Percentiles rank a stretch among this genome's conserved stretches.
Evolutionary conservation across 2,797 vertebrate species (phyloP).

Genomic region (Siniperca undulata): DNA sequence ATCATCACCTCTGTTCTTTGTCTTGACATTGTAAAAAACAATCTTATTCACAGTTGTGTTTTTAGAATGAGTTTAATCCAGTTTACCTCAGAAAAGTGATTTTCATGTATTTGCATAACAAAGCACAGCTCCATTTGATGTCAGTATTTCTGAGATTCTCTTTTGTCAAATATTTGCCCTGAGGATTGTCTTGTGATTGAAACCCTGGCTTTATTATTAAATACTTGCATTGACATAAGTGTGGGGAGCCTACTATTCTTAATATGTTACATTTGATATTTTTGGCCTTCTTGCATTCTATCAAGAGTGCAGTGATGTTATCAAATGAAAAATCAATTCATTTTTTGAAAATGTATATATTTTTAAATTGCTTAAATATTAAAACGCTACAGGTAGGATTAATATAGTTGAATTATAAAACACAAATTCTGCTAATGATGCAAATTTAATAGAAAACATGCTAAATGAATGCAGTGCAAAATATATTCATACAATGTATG

Average conservation of each 20-base stretch:
- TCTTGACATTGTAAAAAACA: constrained; percentile 10
- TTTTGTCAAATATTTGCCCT: background rate
- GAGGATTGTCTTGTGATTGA: background rate
- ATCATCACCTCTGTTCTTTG: constrained; percentile 11
- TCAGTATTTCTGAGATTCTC: background rate
- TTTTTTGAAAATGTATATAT: background rate
- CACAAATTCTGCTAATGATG: constrained; percentile 1
- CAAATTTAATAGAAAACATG: constrained; percentile 15
- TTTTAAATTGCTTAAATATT: background rate
- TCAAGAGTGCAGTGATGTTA: background rate
- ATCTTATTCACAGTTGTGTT: background rate
- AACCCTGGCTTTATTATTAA: background rate
- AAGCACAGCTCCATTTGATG: background rate
- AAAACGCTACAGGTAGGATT: background rate
- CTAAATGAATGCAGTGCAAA: background rate
- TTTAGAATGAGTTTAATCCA: background rate
- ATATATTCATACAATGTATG: background rate
- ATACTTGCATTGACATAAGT: background rate
- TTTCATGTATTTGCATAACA: background rate
- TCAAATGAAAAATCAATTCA: background rate
- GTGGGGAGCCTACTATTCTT: background rate
- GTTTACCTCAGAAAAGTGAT: background rate
- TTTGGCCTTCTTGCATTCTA: background rate
- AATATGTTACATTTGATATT: background rate
- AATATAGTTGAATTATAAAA: background rate